These are phyloP conservation scores for Timema podura DNA, from an alignment of 2,888 invertebrate genomes.

Conservation along the genomic window DNA sequence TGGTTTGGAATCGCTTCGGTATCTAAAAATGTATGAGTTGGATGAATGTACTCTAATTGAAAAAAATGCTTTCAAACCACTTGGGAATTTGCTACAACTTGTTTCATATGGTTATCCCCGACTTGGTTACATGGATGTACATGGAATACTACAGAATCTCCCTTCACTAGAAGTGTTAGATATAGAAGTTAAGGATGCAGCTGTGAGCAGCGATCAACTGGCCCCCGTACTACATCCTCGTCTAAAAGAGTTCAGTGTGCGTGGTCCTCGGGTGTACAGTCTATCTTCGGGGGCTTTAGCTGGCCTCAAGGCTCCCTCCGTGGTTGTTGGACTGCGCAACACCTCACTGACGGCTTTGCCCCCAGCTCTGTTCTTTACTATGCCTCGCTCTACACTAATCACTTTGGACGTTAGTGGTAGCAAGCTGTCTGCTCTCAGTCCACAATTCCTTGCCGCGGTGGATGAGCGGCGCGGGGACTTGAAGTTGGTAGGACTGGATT, in stretches of 20 bases:
- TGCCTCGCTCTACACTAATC: conserved; percentile 79
- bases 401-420: conserved; percentile 75
- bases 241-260: conserved; percentile 66
- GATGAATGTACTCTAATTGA: conserved; percentile 71
- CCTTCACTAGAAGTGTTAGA: conserved; percentile 71
- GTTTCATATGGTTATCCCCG: conserved; percentile 72
- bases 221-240: conserved; percentile 75
- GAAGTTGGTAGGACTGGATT: conserved; percentile 66
- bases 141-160: conserved; percentile 73
- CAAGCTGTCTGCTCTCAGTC: conserved; percentile 68
- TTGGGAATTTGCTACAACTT: conserved; percentile 66
- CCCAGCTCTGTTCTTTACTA: conserved; percentile 77
- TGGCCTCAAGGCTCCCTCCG: conserved; percentile 67
- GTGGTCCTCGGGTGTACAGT: conserved; percentile 68
- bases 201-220: conserved; percentile 75
- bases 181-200: conserved; percentile 81
- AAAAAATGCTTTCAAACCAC: conserved; percentile 69
- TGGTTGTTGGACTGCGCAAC: conserved; percentile 71
- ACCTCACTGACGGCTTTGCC: conserved; percentile 76
- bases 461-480: conserved; percentile 77
- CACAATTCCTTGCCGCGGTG: conserved; percentile 72
- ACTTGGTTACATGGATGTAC: conserved; percentile 79
- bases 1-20: conserved; percentile 54
- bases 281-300: conserved; percentile 80
- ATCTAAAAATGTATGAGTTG: conserved; percentile 62